Evolutionary conservation across 2,888 invertebrate species (phyloP).

Genomic region (Dioctria rufipes): DNA sequence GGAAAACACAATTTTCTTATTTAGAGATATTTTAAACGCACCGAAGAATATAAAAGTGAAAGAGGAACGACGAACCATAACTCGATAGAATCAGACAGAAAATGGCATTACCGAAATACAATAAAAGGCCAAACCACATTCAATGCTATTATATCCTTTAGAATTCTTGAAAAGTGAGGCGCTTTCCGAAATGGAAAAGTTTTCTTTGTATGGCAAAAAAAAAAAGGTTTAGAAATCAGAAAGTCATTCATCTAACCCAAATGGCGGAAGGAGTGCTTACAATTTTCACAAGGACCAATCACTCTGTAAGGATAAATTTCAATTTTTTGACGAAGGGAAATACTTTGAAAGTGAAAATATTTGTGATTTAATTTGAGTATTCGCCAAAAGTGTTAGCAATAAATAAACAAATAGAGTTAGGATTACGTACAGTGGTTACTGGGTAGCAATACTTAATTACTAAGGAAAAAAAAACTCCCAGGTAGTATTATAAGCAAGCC

Average conservation of each 20-base stretch:
- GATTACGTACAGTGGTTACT: no score
- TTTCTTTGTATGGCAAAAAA: conserved; percentile 26
- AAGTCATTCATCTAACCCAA: conserved; percentile 44
- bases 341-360: no score
- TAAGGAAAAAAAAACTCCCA: no score
- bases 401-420: no score
- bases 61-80: conserved; percentile 23
- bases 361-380: no score
- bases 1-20: conserved; percentile 42
- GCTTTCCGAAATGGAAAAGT: conserved; percentile 17
- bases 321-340: not conserved
- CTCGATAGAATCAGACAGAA: conserved; percentile 13
- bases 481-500: no score
- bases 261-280: conserved; percentile 6
- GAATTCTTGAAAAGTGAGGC: conserved; percentile 12
- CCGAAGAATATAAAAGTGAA: not conserved
- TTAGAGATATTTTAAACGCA: conserved; percentile 26
- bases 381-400: no score
- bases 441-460: no score
- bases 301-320: conserved; percentile 24
- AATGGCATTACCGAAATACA: conserved; percentile 34
- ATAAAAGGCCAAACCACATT: conserved; percentile 43
- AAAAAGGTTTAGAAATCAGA: conserved; percentile 28
- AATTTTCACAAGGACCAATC: conserved; percentile 34
- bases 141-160: conserved; percentile 41